Evolutionary conservation across 2,113 vertebrate genomes (phyloP).

Genomic region (Leiothrix lutea): DNA sequence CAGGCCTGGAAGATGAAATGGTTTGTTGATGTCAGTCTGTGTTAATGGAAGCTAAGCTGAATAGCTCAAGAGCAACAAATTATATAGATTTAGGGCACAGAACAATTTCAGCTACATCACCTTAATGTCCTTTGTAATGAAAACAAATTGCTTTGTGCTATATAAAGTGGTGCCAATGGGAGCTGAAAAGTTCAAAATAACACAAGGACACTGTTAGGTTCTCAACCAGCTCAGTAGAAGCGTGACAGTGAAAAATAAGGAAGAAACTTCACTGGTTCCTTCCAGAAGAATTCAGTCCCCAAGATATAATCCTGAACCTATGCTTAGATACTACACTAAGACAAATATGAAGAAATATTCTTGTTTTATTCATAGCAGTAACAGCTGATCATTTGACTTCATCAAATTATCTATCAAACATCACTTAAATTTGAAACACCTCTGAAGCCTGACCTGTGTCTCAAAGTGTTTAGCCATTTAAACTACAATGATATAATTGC

Average conservation of each 20-base stretch:
- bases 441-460: background rate
- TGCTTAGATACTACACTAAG: background rate
- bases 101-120: conserved; percentile 16
- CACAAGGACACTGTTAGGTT: background rate
- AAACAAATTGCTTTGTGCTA: conserved; percentile 36
- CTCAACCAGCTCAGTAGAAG: background rate
- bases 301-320: background rate
- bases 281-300: background rate
- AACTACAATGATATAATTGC: background rate
- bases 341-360: background rate
- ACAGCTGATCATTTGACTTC: background rate
- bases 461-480: background rate
- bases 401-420: background rate
- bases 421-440: background rate
- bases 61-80: conserved; percentile 49
- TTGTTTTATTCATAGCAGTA: background rate
- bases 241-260: background rate
- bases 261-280: background rate
- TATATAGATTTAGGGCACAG: conserved; percentile 30
- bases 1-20: conserved; percentile 43
- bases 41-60: conserved; percentile 23
- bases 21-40: conserved; percentile 31
- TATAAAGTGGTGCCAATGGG: background rate
- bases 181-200: conserved; percentile 27
- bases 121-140: conserved; percentile 40